A percentile compares a stretch with the other conserved stretches of the same genome.
phyloP scores from a whole-genome alignment of 2,888 invertebrate species.

The Seira musarum region DNA sequence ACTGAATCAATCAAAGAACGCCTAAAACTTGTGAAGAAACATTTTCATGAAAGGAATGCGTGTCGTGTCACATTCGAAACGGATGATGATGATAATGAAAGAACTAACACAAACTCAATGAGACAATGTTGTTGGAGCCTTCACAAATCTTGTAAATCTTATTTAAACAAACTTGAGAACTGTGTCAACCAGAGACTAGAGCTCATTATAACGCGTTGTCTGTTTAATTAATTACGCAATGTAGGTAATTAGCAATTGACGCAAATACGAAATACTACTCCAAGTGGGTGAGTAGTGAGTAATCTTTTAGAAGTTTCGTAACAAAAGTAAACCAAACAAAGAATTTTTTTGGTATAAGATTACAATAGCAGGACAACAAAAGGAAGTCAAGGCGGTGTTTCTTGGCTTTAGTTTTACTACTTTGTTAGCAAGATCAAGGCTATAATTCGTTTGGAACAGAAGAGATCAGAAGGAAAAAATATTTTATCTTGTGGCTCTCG shows the following conservation, averaged over 20 bases:
- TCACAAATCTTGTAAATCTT: too few relatives aligned
- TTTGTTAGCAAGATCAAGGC: conserved; percentile 49
- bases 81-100: too few relatives aligned
- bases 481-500: too few relatives aligned
- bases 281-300: neutral
- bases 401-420: conserved; percentile 8
- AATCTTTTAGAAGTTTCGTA: conserved; percentile 13
- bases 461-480: neutral
- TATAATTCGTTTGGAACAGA: conserved; percentile 49
- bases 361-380: conserved; percentile 27
- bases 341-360: conserved; percentile 31
- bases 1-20: neutral
- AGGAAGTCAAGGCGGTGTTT: conserved; percentile 56
- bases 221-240: conserved; percentile 11
- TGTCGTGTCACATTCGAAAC: too few relatives aligned
- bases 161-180: too few relatives aligned
- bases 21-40: too few relatives aligned
- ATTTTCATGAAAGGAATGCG: too few relatives aligned
- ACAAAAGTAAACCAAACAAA: conserved; percentile 23
- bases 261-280: too few relatives aligned
- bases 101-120: too few relatives aligned
- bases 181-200: neutral
- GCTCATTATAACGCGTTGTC: neutral
- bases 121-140: too few relatives aligned
- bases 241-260: conserved; percentile 4